A percentile compares a stretch with the other conserved stretches of the same genome.
phyloP scores from a whole-genome alignment of 1,140 invertebrate species.

The Drosophila carrolli region DNA sequence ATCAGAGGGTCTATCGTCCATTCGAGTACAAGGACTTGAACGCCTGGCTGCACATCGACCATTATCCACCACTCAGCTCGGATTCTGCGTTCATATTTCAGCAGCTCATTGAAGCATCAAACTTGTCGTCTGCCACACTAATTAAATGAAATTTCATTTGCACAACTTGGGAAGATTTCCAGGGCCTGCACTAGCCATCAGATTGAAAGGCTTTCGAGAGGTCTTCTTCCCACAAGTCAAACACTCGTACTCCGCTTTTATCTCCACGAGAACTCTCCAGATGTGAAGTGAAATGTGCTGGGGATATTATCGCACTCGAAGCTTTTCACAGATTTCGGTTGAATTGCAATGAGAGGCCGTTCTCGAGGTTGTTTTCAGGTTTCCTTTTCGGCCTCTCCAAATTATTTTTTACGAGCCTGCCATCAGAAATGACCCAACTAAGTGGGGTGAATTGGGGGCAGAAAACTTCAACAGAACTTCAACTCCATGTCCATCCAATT shows the following conservation, averaged over 20 bases:
- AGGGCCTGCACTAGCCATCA: background rate
- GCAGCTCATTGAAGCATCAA: slow-evolving; percentile 25
- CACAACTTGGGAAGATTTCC: slow-evolving; percentile 19
- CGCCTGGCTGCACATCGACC: slow-evolving; percentile 4
- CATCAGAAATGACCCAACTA: slow-evolving; percentile 3
- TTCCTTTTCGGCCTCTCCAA: slow-evolving; percentile 15
- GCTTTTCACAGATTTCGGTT: slow-evolving; percentile 22
- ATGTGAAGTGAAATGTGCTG: slow-evolving; percentile 24
- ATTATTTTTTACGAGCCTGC: slow-evolving; percentile 28
- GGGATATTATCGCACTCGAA: slow-evolving; percentile 34
- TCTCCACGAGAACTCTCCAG: slow-evolving; percentile 14
- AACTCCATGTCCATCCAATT: slow-evolving; percentile 42
- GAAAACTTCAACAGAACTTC: slow-evolving; percentile 29
- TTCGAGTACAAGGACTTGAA: background rate
- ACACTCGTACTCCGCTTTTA: background rate
- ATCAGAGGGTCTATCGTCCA: slow-evolving; percentile 6
- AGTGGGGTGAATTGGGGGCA: slow-evolving; percentile 5
- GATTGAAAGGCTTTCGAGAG: background rate
- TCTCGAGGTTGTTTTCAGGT: slow-evolving; percentile 18
- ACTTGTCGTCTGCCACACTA: slow-evolving; percentile 37
- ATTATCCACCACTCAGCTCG: background rate
- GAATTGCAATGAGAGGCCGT: slow-evolving; percentile 9
- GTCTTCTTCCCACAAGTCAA: background rate
- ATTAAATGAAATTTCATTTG: slow-evolving; percentile 51
- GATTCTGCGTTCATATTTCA: background rate